phyloP scores from a whole-genome alignment of 2,797 vertebrate species.

The Eulemur coronatus region DNA sequence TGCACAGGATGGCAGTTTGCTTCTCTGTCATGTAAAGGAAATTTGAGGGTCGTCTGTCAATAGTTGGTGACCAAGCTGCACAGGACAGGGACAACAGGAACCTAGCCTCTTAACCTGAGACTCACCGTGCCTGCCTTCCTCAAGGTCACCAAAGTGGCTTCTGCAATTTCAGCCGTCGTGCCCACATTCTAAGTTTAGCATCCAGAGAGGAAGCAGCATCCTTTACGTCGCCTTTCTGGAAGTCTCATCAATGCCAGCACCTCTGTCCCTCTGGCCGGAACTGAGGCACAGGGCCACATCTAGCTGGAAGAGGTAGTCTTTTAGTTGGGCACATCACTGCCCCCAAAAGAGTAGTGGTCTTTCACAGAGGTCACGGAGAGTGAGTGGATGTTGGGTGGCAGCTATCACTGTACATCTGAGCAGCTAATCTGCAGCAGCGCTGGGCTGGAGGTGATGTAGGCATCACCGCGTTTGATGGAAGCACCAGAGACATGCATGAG shows the following conservation, averaged over 20 bases:
- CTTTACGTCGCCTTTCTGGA: background rate
- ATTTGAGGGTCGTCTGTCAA: background rate
- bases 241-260: background rate
- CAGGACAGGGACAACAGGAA: background rate
- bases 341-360: background rate
- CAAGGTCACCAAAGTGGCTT: background rate
- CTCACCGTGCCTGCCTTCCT: background rate
- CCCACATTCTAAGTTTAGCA: background rate
- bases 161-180: background rate
- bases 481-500: rapidly evolving
- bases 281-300: background rate
- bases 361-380: too few relatives aligned
- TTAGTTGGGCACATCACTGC: background rate
- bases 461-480: background rate
- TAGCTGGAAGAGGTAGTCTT: background rate
- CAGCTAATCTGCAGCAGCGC: background rate
- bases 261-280: background rate
- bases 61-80: background rate
- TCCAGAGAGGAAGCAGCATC: background rate
- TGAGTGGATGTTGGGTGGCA: background rate
- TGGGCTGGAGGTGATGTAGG: too few relatives aligned
- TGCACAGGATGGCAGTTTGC: background rate
- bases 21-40: background rate
- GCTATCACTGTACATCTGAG: rapidly evolving
- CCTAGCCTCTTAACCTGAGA: background rate